These are phyloP conservation scores for Apamea anceps DNA, from an alignment of 2,888 invertebrate genomes.

Conservation along the genomic window DNA sequence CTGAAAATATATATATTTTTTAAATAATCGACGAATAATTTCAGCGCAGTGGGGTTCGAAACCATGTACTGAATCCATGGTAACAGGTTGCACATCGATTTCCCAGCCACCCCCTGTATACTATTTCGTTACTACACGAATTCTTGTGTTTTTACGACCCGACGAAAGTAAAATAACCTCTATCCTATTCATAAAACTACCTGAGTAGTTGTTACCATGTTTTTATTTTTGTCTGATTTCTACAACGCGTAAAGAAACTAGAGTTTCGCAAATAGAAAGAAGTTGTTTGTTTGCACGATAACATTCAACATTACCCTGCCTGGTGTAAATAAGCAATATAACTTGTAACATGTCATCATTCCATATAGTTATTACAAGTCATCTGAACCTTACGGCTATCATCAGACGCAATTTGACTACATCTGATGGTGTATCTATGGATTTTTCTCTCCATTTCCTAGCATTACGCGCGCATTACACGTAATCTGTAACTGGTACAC, in stretches of 20 bases:
- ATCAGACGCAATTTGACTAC: conserved; percentile 35
- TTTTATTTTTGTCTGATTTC: not conserved
- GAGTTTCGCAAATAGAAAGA: not conserved
- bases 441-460: conserved; percentile 68
- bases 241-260: not conserved
- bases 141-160: conserved; percentile 3
- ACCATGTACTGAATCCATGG: no score
- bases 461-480: conserved; percentile 68
- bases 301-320: not conserved
- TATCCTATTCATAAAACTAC: not conserved
- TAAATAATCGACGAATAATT: no score
- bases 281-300: conserved; percentile 11
- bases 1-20: no score
- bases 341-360: conserved; percentile 26
- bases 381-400: conserved; percentile 32
- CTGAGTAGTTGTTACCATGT: not conserved
- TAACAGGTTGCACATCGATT: no score
- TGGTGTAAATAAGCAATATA: conserved; percentile 1
- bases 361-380: conserved; percentile 26
- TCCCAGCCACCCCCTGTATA: not conserved
- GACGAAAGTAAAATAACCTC: not conserved
- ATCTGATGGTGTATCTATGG: conserved; percentile 28
- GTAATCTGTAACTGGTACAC: conserved; percentile 61
- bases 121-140: not conserved
- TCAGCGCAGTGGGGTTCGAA: no score